These are phyloP conservation scores for Apis mellifera DNA, from an alignment of 1,140 invertebrate species.

Conservation along the genomic window DNA sequence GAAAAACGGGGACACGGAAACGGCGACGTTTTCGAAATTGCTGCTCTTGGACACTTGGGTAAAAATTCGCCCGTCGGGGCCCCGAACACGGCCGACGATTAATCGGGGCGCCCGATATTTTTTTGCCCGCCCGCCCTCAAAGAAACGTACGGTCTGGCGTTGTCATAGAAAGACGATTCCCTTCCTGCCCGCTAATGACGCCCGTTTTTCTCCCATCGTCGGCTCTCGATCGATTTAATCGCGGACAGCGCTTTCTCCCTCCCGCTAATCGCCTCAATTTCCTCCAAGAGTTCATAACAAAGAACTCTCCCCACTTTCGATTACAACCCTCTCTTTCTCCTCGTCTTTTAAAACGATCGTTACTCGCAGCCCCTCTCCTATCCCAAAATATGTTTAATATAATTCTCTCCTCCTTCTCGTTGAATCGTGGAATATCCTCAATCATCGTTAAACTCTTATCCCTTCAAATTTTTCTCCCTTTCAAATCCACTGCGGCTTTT, in stretches of 20 bases:
- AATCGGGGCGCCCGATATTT: slow-evolving; percentile 7
- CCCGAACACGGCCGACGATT: not conserved
- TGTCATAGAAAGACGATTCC: slow-evolving; percentile 30
- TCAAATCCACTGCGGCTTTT: too few species aligned
- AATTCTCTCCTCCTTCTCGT: too few species aligned
- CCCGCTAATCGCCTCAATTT: slow-evolving; percentile 19
- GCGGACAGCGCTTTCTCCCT: slow-evolving; percentile 4
- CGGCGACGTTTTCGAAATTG: not conserved
- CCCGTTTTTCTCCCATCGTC: slow-evolving; percentile 17
- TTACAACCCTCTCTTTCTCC: not conserved
- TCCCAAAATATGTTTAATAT: slow-evolving; percentile 6
- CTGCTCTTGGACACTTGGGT: not conserved
- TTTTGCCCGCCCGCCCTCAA: not conserved
- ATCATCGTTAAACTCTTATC: not conserved
- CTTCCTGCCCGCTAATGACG: slow-evolving; percentile 15
- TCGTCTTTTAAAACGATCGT: too few species aligned
- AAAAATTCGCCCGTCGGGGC: not conserved
- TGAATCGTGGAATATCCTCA: not conserved
- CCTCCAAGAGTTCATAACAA: not conserved
- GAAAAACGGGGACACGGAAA: not conserved
- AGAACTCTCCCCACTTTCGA: not conserved
- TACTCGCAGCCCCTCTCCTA: too few species aligned
- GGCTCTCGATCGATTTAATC: slow-evolving; percentile 27
- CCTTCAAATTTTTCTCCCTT: not conserved
- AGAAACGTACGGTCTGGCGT: slow-evolving; percentile 29